These are phyloP conservation scores for Drosophila prosaltans DNA, from an alignment of 1,140 invertebrate species.

Conservation along the genomic window DNA sequence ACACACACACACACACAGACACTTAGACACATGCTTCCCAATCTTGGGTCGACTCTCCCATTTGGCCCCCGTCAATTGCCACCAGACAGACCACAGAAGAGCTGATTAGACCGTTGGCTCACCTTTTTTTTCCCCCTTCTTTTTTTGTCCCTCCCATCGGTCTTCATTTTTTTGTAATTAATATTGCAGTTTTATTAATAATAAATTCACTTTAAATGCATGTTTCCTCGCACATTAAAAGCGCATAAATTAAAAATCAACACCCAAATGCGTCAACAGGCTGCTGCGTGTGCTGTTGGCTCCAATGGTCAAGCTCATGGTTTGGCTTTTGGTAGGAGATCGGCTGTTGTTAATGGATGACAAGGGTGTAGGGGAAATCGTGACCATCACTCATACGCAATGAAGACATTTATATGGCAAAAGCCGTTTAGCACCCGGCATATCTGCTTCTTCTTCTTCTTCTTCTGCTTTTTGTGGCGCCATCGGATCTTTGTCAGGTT, in stretches of 20 bases:
- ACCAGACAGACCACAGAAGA: conserved; percentile 6
- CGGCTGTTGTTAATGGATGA: not conserved
- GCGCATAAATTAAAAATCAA: conserved; percentile 81
- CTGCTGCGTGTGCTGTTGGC: conserved; percentile 36
- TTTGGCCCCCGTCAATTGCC: conserved; percentile 7
- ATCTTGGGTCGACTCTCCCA: conserved; percentile 4
- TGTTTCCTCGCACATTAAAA: conserved; percentile 79
- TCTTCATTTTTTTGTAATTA: conserved; percentile 51
- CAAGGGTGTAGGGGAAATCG: conserved; percentile 16
- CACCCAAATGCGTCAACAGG: conserved; percentile 74
- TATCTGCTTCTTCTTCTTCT: conserved; percentile 53
- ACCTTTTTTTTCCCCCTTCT: not conserved
- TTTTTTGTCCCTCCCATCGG: conserved; percentile 10
- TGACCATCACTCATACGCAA: conserved; percentile 77
- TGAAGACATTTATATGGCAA: conserved; percentile 81
- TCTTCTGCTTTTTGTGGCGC: conserved; percentile 21
- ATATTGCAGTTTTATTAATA: conserved; percentile 75
- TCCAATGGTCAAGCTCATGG: conserved; percentile 1
- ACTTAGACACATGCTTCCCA: not conserved
- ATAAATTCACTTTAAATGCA: conserved; percentile 79
- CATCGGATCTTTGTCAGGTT: conserved; percentile 26
- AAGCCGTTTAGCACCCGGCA: conserved; percentile 68
- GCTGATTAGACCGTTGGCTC: conserved; percentile 12
- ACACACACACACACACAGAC: not conserved
- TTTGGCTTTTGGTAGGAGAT: not conserved